Base-by-base conservation (phyloP, 2,797 vertebrate genomes). In the Brachymystax lenok region DNA sequence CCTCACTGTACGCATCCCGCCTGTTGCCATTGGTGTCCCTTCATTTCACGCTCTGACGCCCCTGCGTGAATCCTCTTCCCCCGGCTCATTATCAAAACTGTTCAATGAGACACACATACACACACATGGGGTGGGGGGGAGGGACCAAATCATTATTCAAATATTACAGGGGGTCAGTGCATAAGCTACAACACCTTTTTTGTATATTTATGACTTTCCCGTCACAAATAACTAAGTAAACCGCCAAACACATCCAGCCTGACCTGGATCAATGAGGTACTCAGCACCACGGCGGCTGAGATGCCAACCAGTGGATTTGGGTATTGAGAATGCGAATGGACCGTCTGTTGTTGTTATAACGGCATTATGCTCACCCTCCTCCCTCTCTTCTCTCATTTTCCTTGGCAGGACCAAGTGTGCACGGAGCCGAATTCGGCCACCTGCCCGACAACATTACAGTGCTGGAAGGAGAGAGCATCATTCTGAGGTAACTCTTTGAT, bases 381-480 rank as follows among this genome's bases (percentile, higher is more conserved):
- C 71, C 81, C 67, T 80, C 78, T 64, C 46, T 3, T 27, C 21
- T 84, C 77, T 84, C 40, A 3, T 91, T 88, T 89, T 78, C 82
- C 84, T 89, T 88, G 85, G 87, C 92, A 97, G 96, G 94, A 50
- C 91, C 94, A 86, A 89, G 93, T 21, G 93, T 93, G 71, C 90
- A 88, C 67, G 95, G 93, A 78, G 92, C 93, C 40, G 96, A 98
- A 85, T 94, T 95, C 86, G 92, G 89, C 89, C 94, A 95, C 83
- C 93, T 95, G 33, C 95, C 95, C 0, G 96, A 97, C 91, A 98
- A 98, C 92, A 97, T 97, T 88, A 98, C 97, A 0, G 96, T 97
- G 76, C 89, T 95, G 74, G 96, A 98, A 91, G 96, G 96, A 21
- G 94, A 97, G 78, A 96, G 93, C 46, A 95, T 96, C 87, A 94